A percentile compares a stretch with the other conserved stretches of the same genome.
Evolutionary conservation across 2,113 vertebrate species (phyloP).

Genomic region (Pipa parva): DNA sequence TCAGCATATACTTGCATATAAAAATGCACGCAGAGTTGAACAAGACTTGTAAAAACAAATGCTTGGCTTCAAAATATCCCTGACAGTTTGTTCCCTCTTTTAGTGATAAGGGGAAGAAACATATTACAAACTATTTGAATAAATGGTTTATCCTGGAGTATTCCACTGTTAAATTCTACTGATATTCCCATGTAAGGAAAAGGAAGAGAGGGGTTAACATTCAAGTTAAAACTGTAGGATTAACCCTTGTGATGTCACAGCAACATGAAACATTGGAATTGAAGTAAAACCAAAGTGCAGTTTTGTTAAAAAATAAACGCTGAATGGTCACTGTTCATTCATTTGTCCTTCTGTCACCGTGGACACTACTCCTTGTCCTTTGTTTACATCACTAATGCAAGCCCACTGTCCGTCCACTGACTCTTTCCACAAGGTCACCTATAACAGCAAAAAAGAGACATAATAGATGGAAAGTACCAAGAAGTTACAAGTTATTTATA

Average conservation of each 20-base stretch:
- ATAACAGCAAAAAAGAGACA: constrained; percentile 25
- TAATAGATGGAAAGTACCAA: too few species aligned
- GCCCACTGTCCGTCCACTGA: constrained; percentile 91
- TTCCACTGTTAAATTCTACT: background rate
- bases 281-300: background rate
- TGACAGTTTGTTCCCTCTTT: background rate
- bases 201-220: background rate
- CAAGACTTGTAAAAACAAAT: too few species aligned
- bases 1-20: too few species aligned
- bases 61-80: background rate
- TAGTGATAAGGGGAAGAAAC: background rate
- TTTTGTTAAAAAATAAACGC: background rate
- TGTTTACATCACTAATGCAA: constrained; percentile 95
- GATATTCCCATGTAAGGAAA: background rate
- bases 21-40: too few species aligned
- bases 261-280: background rate
- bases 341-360: constrained; percentile 82
- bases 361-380: constrained; percentile 86
- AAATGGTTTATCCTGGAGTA: background rate
- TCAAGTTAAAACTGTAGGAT: background rate
- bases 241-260: background rate
- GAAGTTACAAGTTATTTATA: too few species aligned
- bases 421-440: constrained; percentile 98
- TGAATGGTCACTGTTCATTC: constrained; percentile 81
- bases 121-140: background rate